phyloP scores from a whole-genome alignment of 2,797 vertebrate species.

The Karalla daura region DNA sequence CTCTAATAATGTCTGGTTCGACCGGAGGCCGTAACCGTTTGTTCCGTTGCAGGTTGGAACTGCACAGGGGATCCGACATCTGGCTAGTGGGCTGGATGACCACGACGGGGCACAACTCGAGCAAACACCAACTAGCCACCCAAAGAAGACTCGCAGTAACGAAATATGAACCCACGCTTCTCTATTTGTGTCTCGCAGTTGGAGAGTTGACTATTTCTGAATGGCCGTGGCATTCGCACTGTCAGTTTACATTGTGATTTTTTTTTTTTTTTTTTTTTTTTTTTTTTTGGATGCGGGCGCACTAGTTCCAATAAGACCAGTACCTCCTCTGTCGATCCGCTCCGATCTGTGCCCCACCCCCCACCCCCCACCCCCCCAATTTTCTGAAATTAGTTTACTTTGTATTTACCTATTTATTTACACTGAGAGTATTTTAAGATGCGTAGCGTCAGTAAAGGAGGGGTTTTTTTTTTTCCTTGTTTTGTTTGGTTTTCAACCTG shows the following conservation, averaged over 20 bases:
- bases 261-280: too few species aligned
- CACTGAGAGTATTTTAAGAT: slow-evolving; percentile 50
- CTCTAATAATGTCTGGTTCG: too few species aligned
- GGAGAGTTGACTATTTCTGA: slow-evolving; percentile 22
- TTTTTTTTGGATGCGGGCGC: too few species aligned
- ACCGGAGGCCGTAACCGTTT: too few species aligned
- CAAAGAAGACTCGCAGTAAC: slow-evolving; percentile 4
- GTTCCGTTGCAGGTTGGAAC: slow-evolving; percentile 46
- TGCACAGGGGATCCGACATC: slow-evolving; percentile 22
- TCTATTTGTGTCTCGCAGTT: slow-evolving; percentile 20
- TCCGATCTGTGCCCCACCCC: slow-evolving; percentile 16
- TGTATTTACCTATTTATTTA: slow-evolving; percentile 75
- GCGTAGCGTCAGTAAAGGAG: slow-evolving; percentile 38
- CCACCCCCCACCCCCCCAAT: too few species aligned
- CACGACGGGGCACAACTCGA: slow-evolving; percentile 1
- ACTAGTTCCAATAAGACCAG: too few species aligned
- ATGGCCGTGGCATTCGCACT: not conserved
- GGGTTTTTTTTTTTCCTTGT: slow-evolving; percentile 40
- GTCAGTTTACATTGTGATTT: not conserved
- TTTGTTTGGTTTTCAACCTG: slow-evolving; percentile 62
- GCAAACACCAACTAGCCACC: slow-evolving; percentile 3
- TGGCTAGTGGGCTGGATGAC: slow-evolving; percentile 12
- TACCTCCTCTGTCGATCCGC: not conserved
- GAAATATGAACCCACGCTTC: not conserved
- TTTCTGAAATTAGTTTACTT: slow-evolving; percentile 34